A percentile compares a stretch with the other conserved stretches of the same genome.
Conservation (phyloP, 1,140 invertebrate species). For the Phortica variegata region DNA sequence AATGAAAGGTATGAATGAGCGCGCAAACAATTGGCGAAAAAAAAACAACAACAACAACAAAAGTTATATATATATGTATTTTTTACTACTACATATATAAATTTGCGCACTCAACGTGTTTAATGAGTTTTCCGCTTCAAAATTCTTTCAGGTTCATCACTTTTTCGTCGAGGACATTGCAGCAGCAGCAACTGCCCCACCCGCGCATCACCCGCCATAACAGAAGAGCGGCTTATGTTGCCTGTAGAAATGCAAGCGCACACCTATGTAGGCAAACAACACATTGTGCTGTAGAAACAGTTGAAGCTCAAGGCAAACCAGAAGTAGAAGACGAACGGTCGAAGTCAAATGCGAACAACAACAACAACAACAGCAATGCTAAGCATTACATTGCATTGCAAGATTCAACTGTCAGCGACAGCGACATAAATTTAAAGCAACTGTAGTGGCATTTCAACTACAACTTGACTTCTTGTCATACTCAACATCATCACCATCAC, state of each 20-base stretch:
- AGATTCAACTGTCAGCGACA: slow-evolving; percentile 21
- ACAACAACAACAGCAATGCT: background rate
- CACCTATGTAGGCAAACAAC: too few relatives aligned
- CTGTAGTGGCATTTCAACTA: slow-evolving; percentile 50
- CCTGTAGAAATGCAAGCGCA: too few relatives aligned
- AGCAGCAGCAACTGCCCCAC: slow-evolving; percentile 2
- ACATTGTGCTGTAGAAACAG: slow-evolving; percentile 18
- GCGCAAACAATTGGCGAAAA: background rate
- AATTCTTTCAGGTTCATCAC: slow-evolving; percentile 52
- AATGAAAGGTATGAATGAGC: too few relatives aligned
- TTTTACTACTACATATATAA: too few relatives aligned
- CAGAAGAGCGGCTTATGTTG: too few relatives aligned
- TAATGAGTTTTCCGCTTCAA: slow-evolving; percentile 49
- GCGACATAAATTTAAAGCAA: slow-evolving; percentile 46
- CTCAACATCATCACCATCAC: too few relatives aligned
- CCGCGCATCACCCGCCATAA: too few relatives aligned
- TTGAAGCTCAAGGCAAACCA: slow-evolving; percentile 1
- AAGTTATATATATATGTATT: background rate
- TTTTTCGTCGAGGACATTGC: slow-evolving; percentile 34
- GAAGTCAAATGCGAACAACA: background rate
- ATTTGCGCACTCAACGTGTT: slow-evolving; percentile 49
- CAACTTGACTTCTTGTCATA: slow-evolving; percentile 33
- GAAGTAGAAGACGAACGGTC: background rate
- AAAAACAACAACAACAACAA: background rate
- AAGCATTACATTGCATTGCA: background rate